Conservation (phyloP, 2,888 invertebrate genomes). For the Sisyra terminalis region DNA sequence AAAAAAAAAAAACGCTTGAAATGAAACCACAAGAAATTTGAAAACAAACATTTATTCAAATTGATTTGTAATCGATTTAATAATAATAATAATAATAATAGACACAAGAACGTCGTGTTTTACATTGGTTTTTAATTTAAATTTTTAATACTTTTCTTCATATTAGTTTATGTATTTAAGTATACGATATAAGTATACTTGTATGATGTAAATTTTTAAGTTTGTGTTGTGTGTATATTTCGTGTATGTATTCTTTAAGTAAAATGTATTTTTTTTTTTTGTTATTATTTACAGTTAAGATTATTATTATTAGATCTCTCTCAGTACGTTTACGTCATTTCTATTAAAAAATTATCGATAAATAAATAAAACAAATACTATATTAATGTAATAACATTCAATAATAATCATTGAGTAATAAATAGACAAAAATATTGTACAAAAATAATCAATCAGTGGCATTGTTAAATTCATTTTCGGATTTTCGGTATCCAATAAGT, state of each 20-base stretch:
- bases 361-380: constrained; percentile 5
- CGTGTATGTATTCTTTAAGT: too few species aligned
- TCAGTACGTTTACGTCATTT: neutral
- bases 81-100: too few species aligned
- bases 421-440: constrained; percentile 1
- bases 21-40: neutral
- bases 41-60: constrained; percentile 6
- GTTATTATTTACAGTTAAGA: neutral
- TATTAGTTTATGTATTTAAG: too few species aligned
- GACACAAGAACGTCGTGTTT: too few species aligned
- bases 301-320: neutral
- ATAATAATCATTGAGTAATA: constrained; percentile 5
- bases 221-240: too few species aligned
- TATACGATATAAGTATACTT: too few species aligned
- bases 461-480: neutral
- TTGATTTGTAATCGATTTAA: constrained; percentile 6
- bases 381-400: constrained; percentile 5
- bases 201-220: too few species aligned
- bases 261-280: too few species aligned
- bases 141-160: too few species aligned
- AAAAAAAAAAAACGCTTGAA: too few species aligned
- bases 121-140: too few species aligned
- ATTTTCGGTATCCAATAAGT: neutral
- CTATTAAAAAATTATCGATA: constrained; percentile 1
- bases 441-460: neutral